These are phyloP conservation scores for Sesamia inferens DNA, from an alignment of 2,888 invertebrate species.

Conservation along the genomic window DNA sequence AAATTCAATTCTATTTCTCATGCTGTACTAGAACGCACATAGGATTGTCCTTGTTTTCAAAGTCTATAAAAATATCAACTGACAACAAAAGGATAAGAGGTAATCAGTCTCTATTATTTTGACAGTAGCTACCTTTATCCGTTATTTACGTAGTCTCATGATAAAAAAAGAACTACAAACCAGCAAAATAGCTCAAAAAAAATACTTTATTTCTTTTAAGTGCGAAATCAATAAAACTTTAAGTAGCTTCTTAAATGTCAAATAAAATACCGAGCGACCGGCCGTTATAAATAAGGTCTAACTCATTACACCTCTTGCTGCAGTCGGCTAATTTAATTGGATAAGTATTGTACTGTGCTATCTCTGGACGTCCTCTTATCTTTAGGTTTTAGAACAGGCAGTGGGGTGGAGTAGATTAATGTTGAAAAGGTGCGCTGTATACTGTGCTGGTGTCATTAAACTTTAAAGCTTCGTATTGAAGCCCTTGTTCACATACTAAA, in stretches of 20 bases:
- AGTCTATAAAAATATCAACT: neutral
- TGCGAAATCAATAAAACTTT: conserved; percentile 52
- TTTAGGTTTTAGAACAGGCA: conserved; percentile 69
- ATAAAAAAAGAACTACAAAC: neutral
- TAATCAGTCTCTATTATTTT: neutral
- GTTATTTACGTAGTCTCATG: conserved; percentile 1
- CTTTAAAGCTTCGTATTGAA: too few relatives aligned
- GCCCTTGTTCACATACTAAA: too few relatives aligned
- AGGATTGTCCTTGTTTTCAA: neutral
- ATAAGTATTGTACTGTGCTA: conserved; percentile 83
- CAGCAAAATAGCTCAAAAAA: conserved; percentile 26
- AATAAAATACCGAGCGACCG: conserved; percentile 61
- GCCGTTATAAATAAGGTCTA: conserved; percentile 69
- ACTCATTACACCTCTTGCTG: conserved; percentile 74
- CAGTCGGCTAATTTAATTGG: conserved; percentile 85
- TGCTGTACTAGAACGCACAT: neutral
- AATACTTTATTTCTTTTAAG: conserved; percentile 23
- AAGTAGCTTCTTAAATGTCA: conserved; percentile 55
- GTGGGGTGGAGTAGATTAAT: conserved; percentile 57
- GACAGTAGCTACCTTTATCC: neutral
- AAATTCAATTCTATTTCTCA: too few relatives aligned
- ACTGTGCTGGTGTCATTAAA: too few relatives aligned
- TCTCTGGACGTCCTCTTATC: conserved; percentile 82
- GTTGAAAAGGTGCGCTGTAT: too few relatives aligned
- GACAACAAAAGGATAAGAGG: neutral